Evolutionary conservation across 2,113 vertebrate species (phyloP).

Genomic region (Morphnarchus princeps): DNA sequence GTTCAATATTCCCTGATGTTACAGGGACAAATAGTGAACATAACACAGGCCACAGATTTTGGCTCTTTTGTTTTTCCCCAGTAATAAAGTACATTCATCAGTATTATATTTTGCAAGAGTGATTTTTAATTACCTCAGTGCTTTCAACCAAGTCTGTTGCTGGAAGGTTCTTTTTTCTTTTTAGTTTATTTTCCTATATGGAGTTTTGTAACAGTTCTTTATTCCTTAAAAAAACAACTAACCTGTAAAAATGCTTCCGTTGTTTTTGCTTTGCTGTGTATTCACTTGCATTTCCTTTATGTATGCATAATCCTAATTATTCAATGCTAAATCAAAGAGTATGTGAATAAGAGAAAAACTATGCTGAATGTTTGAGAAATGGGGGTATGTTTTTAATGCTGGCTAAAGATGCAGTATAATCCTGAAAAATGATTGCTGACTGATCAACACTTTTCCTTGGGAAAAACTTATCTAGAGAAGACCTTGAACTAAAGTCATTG

Average conservation of each 20-base stretch:
- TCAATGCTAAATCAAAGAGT: background rate
- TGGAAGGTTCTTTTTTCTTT: background rate
- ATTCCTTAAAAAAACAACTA: background rate
- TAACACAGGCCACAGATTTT: background rate
- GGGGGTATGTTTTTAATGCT: background rate
- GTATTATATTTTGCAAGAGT: background rate
- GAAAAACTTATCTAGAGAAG: background rate
- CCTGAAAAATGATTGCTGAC: background rate
- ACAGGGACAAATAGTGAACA: background rate
- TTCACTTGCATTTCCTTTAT: background rate
- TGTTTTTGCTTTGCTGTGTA: background rate
- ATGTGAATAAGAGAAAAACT: background rate
- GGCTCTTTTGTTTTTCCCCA: background rate
- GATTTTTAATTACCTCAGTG: background rate
- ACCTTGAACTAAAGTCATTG: background rate
- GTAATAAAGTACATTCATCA: background rate
- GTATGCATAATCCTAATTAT: background rate
- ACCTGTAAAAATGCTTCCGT: fast-evolving
- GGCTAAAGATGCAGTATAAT: background rate
- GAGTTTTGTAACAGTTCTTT: background rate
- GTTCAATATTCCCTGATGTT: background rate
- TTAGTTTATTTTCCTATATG: background rate
- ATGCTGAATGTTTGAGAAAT: background rate
- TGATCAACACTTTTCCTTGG: background rate
- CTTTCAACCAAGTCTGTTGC: background rate